These are phyloP conservation scores for Syngnathus floridae DNA, from an alignment of 2,113 vertebrate genomes.

Conservation along the genomic window DNA sequence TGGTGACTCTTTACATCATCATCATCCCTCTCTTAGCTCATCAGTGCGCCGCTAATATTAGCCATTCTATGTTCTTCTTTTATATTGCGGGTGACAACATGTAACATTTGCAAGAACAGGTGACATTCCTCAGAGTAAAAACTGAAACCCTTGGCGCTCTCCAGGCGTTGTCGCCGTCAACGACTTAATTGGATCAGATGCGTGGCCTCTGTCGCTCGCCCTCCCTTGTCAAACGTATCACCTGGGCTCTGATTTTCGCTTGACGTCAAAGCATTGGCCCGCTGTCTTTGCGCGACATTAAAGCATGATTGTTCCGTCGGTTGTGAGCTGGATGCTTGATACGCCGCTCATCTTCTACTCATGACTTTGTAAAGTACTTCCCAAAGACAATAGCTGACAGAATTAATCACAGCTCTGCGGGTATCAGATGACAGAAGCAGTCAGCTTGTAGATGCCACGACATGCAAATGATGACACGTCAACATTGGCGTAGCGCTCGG, in stretches of 20 bases:
- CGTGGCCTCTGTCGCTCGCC: conserved; percentile 26
- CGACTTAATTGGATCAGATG: conserved; percentile 46
- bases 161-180: conserved; percentile 36
- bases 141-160: conserved; percentile 53
- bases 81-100: conserved; percentile 27
- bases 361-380: conserved; percentile 5
- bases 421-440: background rate
- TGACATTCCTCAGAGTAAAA: conserved; percentile 27
- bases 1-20: too few species aligned
- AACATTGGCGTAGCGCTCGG: background rate
- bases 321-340: conserved; percentile 1
- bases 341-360: background rate
- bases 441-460: background rate
- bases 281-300: background rate
- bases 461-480: conserved; percentile 19
- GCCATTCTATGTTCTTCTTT: too few species aligned
- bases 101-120: conserved; percentile 55
- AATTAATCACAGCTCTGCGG: background rate
- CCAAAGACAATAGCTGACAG: background rate
- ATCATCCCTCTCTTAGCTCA: too few species aligned
- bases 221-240: conserved; percentile 29
- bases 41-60: too few species aligned
- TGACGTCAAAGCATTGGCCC: conserved; percentile 14
- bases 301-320: background rate
- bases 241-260: conserved; percentile 13